These are phyloP conservation scores for Lepidothrix coronata DNA, from an alignment of 2,113 vertebrate species.

Conservation along the genomic window DNA sequence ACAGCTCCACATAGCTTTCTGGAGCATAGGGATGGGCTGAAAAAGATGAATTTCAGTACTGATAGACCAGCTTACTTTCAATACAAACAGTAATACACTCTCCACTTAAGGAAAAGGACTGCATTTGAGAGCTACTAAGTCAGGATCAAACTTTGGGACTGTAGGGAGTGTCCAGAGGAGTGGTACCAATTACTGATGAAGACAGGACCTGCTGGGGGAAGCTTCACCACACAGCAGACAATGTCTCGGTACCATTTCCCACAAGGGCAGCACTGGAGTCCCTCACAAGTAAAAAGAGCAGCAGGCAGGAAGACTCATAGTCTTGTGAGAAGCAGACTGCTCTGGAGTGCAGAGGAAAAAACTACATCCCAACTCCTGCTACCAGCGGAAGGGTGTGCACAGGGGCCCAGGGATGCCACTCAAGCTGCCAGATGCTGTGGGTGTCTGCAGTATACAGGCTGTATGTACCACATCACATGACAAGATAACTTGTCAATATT, in stretches of 20 bases:
- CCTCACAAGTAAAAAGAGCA: not conserved
- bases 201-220: not conserved
- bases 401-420: rapidly evolving
- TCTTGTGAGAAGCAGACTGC: not conserved
- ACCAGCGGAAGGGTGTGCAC: not conserved
- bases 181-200: not conserved
- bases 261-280: not conserved
- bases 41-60: not conserved
- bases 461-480: not conserved
- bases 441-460: not conserved
- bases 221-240: not conserved
- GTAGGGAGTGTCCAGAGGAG: not conserved
- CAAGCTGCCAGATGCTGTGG: rapidly evolving
- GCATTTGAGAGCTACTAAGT: not conserved
- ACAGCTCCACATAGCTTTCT: not conserved
- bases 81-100: rapidly evolving
- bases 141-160: not conserved
- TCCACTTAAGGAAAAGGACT: not conserved
- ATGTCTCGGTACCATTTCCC: rapidly evolving
- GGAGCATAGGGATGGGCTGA: not conserved
- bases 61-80: not conserved
- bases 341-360: not conserved
- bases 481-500: not conserved
- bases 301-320: not conserved
- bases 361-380: not conserved